phyloP scores from a whole-genome alignment of 1,140 invertebrate species.

The Atopsyche davidsoni region DNA sequence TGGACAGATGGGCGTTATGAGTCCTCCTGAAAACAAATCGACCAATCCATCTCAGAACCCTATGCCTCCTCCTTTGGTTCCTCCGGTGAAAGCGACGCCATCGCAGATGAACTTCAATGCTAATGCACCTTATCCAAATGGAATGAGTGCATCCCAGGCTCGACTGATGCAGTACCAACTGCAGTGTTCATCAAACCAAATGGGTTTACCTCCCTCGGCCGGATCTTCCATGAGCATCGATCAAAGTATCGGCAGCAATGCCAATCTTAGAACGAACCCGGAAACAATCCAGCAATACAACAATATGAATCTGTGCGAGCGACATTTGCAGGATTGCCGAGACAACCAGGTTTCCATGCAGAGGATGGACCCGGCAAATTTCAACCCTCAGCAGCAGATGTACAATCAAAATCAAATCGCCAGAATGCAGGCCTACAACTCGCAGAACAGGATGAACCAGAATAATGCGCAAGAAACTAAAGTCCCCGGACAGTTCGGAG shows the following conservation, averaged over 20 bases:
- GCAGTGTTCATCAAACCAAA: conserved; percentile 24
- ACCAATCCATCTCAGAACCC: neutral
- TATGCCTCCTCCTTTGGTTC: conserved; percentile 14
- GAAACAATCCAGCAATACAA: conserved; percentile 30
- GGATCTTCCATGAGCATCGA: conserved; percentile 28
- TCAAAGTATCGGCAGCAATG: conserved; percentile 27
- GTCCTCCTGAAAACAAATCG: conserved; percentile 26
- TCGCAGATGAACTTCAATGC: conserved; percentile 19
- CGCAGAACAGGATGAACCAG: neutral
- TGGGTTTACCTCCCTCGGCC: conserved; percentile 17
- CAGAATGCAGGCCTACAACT: neutral
- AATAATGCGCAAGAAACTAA: neutral
- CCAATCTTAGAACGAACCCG: conserved; percentile 15
- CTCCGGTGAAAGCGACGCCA: conserved; percentile 33
- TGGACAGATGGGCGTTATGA: conserved; percentile 29
- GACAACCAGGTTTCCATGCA: conserved; percentile 1
- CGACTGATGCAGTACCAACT: conserved; percentile 28
- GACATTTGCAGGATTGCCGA: conserved; percentile 22
- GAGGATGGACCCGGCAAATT: neutral
- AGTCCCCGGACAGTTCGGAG: neutral
- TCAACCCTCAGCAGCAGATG: conserved; percentile 3
- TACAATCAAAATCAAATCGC: neutral
- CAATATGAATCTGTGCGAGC: conserved; percentile 31
- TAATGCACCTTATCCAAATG: conserved; percentile 26
- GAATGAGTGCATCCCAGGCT: conserved; percentile 16